Base-by-base conservation (phyloP, 2,113 vertebrate genomes). In the Dicerorhinus sumatrensis region DNA sequence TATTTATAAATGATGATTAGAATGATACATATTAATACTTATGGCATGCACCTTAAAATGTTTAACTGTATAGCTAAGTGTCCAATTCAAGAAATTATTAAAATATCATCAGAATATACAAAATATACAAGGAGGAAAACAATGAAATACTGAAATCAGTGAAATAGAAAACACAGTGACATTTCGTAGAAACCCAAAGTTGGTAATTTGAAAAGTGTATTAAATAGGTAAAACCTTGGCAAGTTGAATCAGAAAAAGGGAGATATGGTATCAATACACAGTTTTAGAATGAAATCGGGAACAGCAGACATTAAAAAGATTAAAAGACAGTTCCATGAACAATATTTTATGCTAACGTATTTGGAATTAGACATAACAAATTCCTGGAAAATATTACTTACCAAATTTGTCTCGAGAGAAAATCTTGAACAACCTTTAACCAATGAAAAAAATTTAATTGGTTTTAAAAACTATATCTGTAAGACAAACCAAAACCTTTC, bases 341-440 rank as follows among this genome's bases (percentile, higher is more conserved):
- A 80, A n/a, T 81, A 84, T 67, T 75, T 82, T 79, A 63, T 90
- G 29, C 16, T 63, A 90, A 88, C 21, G 54, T 70, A 83, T 39
- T 97, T 88, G 80, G 65, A 75, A 73, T 88, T 58, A 62, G 54
- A 72, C 77, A 63, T 56, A 79, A 65, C 17, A 69, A 85, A 89
- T 72, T 90, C 11, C 13, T 51, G 46, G 79, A 80, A 96, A 84
- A 63, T 73, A 33, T 18, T 81, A 60, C 25, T 39, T 93, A 20
- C 33, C 54, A 51, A 62, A 4, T 94, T 91, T 95, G 85, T 95
- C n/a, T 86, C 5, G 42, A 90, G 77, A 89, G 72, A 94, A 88
- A 70, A 42, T 83, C 29, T 65, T 75, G n/a, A 67, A 10, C 69
- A 89, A n/a, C 18, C 18, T 82, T 67, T 91, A 54, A 82, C 51